phyloP scores from a whole-genome alignment of 37 sponge, comb jelly and placozoan genomes.

The Hormiphora californensis region DNA sequence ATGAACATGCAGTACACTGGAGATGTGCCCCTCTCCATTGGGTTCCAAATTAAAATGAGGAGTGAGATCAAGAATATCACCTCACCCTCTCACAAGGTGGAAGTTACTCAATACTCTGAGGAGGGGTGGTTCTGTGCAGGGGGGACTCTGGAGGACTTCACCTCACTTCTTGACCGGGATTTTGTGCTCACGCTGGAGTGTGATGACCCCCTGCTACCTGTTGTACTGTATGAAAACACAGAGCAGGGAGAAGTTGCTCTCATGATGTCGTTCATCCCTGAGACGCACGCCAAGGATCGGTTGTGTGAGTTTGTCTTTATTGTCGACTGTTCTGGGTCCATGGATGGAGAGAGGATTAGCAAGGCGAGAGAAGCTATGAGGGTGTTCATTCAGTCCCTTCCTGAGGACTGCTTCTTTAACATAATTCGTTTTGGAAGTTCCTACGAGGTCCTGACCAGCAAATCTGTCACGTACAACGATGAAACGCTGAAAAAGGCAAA shows the following conservation, averaged over 20 bases:
- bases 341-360: slow-evolving; percentile 66
- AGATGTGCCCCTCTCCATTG: background rate
- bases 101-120: background rate
- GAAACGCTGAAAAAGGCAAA: slow-evolving; percentile 59
- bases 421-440: slow-evolving; percentile 72
- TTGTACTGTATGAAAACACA: background rate
- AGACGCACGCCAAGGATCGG: background rate
- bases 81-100: slow-evolving; percentile 59
- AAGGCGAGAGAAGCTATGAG: slow-evolving; percentile 59
- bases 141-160: background rate
- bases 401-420: slow-evolving; percentile 68
- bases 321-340: slow-evolving; percentile 81
- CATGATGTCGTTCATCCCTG: background rate
- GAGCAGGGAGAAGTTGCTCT: background rate
- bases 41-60: background rate
- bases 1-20: background rate
- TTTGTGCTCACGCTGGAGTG: slow-evolving; percentile 12
- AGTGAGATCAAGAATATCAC: background rate
- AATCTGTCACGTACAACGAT: slow-evolving; percentile 56
- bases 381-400: slow-evolving; percentile 66
- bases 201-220: background rate
- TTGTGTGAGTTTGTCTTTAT: slow-evolving; percentile 72
- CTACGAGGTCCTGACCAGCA: slow-evolving; percentile 56
- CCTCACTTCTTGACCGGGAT: background rate
- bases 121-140: background rate